Base-by-base conservation (phyloP, 2,888 invertebrate genomes). In the Calephelis perditalis region DNA sequence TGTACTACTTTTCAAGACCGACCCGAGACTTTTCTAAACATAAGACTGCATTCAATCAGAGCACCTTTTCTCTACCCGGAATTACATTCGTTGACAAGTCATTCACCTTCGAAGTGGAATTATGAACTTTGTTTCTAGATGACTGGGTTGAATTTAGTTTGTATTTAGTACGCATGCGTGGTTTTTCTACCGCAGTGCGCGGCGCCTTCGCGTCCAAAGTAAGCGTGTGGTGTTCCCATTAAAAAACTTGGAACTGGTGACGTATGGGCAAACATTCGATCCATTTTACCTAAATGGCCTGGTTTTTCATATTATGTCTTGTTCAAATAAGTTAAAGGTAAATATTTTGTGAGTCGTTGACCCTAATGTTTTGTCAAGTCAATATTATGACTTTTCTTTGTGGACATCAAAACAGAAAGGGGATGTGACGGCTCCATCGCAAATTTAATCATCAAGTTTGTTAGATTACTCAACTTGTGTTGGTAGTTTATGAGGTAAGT, bases 161-260 rank as follows among this genome's bases (percentile, higher is more conserved):
- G 75, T 69, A 65, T 62, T 66, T 35, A 58, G 65, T 62, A 84
- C 89, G 88, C 89, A 89, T 88, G 89, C 89, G 89, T 84, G 78
- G 73, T 81, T 60, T 52, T 61, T 72, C 67, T 84, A 86, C 89
- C 89, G 89, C 89, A 89, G 85, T 89, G 89, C 89, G 89, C 88
- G 89, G 86, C 89, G 89, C 86, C 89, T 77, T 68, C 65, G 68
- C 80, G 88, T 80, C 86, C 79, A 76, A 73, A 66, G 70, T 64
- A 77, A 82, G 81, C 86, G 86, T 88, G 88, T 77, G 79, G 78
- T 76, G 76, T 77, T 73, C 73, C 82, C 85, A 84, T 86, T 82
- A 87, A 72, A 76, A 77, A 76, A 68, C 56, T 60, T 56, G 56
- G 56, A 70, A 69, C 62, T 65, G 58, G 67, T 71, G 68, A 71